Percentiles rank a stretch among this genome's conserved stretches.
Evolutionary conservation across 1,140 invertebrate genomes (phyloP).

Genomic region (Bombus impatiens): DNA sequence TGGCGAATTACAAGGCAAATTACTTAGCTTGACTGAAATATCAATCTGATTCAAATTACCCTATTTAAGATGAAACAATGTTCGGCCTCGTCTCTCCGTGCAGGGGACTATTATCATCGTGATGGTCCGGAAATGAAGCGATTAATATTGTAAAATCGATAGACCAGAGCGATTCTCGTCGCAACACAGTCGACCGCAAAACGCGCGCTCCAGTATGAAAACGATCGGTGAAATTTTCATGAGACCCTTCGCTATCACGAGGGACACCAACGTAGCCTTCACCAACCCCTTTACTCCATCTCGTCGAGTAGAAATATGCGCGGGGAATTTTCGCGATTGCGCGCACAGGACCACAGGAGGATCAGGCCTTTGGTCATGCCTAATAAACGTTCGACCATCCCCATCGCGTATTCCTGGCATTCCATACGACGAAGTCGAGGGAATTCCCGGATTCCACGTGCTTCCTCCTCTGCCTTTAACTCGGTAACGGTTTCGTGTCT

Average conservation of each 20-base stretch:
- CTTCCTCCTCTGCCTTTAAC: background rate
- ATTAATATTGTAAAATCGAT: slow-evolving; percentile 44
- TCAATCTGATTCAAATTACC: no score
- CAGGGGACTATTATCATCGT: no score
- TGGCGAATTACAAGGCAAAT: no score
- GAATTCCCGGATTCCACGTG: slow-evolving; percentile 52
- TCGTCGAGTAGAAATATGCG: background rate
- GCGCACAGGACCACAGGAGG: background rate
- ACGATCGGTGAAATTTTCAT: slow-evolving; percentile 53
- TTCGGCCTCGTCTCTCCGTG: no score
- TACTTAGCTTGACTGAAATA: no score
- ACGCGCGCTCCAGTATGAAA: slow-evolving; percentile 45
- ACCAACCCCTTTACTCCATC: background rate
- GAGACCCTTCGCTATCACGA: slow-evolving; percentile 3
- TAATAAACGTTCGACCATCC: slow-evolving; percentile 61
- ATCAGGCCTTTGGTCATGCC: slow-evolving; percentile 39
- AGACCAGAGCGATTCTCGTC: background rate
- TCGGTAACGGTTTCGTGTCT: slow-evolving; percentile 39
- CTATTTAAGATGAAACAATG: no score
- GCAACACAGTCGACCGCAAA: background rate
- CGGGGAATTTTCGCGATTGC: slow-evolving; percentile 14
- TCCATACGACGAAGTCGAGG: slow-evolving; percentile 43
- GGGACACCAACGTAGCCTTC: background rate
- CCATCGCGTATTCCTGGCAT: slow-evolving; percentile 47
- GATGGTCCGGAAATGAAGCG: background rate